Conservation (phyloP, 2,797 vertebrate genomes). For the Tadarida brasiliensis region DNA sequence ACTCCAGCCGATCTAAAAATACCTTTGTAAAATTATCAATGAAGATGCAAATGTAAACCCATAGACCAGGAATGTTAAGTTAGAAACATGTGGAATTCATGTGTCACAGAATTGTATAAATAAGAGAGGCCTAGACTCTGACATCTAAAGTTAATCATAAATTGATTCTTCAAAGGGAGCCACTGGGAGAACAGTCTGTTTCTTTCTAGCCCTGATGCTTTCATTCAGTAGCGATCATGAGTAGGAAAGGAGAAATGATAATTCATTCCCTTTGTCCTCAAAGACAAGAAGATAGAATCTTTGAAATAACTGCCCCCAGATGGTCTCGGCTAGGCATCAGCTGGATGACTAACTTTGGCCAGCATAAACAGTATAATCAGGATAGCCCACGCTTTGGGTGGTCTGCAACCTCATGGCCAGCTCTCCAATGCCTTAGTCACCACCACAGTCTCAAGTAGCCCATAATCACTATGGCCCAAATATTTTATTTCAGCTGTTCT, state of each 20-base stretch:
- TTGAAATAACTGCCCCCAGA: conserved; percentile 53
- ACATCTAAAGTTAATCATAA: conserved; percentile 22
- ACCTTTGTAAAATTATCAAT: conserved; percentile 71
- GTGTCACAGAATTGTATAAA: neutral
- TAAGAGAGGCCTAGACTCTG: neutral
- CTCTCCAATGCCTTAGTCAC: conserved; percentile 59
- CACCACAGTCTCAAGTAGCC: neutral
- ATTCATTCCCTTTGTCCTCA: conserved; percentile 63
- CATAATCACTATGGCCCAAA: neutral
- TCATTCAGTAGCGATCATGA: conserved; percentile 53
- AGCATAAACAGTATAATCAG: neutral
- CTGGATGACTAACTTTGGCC: conserved; percentile 65
- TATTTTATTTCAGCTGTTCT: neutral
- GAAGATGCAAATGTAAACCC: conserved; percentile 65
- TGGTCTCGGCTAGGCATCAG: neutral
- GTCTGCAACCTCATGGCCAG: conserved; percentile 34
- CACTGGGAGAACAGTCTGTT: neutral
- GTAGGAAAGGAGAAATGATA: conserved; percentile 47
- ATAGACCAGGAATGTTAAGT: conserved; percentile 47
- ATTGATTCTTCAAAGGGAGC: conserved; percentile 38
- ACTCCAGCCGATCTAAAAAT: conserved; percentile 58
- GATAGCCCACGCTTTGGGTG: conserved; percentile 61
- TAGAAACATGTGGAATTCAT: conserved; percentile 51
- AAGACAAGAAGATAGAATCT: conserved; percentile 56
- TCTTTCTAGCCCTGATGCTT: neutral